Base-by-base conservation (phyloP, 2,113 vertebrate genomes). In the Zosterops lateralis region DNA sequence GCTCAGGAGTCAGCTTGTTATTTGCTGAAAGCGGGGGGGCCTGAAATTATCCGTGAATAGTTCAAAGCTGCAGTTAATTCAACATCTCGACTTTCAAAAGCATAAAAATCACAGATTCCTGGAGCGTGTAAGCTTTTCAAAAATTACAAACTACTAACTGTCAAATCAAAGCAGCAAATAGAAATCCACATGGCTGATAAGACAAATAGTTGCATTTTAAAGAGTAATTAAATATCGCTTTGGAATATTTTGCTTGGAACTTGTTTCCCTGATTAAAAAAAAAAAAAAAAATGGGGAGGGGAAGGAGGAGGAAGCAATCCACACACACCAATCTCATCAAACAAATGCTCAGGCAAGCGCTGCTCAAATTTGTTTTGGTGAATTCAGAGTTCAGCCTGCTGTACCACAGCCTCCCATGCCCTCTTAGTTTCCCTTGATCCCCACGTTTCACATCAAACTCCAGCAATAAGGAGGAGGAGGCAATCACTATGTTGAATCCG, bases 51-150 rank as follows among this genome's bases (percentile, higher is more conserved):
- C 96, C 20, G 17, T 86, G 94, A 95, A 93, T 83, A 96, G 94
- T 97, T 97, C 96, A 97, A 97, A 97, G 95, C 90, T 56, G 73
- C 94, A 94, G 90, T 96, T 96, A 96, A 97, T 95, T 96, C 94
- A 87, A 96, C 95, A 95, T 94, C 95, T 90, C 88, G 25, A 72
- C 93, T 96, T 96, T 97, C 94, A 96, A 96, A 96, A 92, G 93
- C 86, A 76, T 4, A 84, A 89, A 93, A 96, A 96, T 95, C 93
- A 96, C 90, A 97, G 95, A 92, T 89, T 96, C 96, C 93, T 87
- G 92, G 84, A 84, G 92, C 32, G 85, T 84, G 91, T 73, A 93
- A 94, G 94, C 96, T 95, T 91, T 95, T 94, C 91, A 92, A 91
- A 95, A 95, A 95, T 90, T 79, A 94, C 95, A 94, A 95, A 95